Evolutionary conservation across 2,888 invertebrate species (phyloP).

Genomic region (Sesamia inferens): DNA sequence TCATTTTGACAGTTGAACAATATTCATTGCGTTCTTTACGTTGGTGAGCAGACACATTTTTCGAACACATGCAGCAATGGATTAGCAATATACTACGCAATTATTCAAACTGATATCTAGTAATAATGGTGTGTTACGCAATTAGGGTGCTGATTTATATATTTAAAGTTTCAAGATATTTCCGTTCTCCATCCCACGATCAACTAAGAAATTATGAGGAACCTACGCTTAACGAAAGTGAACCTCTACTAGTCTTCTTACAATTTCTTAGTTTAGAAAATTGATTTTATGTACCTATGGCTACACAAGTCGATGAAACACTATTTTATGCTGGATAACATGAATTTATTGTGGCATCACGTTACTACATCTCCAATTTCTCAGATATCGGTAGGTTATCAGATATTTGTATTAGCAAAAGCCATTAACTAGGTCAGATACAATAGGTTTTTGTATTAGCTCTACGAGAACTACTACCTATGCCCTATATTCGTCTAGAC

Average conservation of each 20-base stretch:
- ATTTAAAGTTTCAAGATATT: background rate
- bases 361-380: background rate
- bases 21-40: no score
- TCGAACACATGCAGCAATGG: no score
- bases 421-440: background rate
- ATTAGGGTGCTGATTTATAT: background rate
- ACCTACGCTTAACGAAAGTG: background rate
- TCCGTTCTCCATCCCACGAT: background rate
- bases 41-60: no score
- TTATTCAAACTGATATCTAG: no score
- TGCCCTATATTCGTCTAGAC: background rate
- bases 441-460: background rate
- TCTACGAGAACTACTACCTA: background rate
- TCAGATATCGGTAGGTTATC: background rate
- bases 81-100: no score
- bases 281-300: no score
- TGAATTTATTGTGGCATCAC: background rate
- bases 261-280: no score
- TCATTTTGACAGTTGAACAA: no score
- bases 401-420: background rate
- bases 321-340: background rate
- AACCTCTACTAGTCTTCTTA: no score
- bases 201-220: background rate
- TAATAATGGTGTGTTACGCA: no score
- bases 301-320: background rate